Conservation (phyloP, 2,888 invertebrate species). For the Himalopsyche anomala region DNA sequence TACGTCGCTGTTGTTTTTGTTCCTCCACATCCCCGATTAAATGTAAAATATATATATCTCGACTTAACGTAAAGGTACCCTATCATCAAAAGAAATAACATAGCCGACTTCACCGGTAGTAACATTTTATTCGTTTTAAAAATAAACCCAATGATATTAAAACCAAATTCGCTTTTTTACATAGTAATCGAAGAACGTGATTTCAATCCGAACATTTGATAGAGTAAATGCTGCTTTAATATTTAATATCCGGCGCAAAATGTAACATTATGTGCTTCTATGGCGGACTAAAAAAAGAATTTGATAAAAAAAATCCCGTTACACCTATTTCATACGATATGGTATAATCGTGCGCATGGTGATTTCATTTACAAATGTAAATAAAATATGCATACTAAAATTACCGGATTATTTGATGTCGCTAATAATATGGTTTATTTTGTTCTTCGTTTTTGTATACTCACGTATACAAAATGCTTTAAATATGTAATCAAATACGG, state of each 20-base stretch:
- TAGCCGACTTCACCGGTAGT: not conserved
- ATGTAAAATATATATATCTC: too few species aligned
- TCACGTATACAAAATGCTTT: too few species aligned
- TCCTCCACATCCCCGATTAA: too few species aligned
- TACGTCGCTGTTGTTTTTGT: too few species aligned
- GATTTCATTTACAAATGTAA: not conserved
- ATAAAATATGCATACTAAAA: not conserved
- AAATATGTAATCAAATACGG: too few species aligned
- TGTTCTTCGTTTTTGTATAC: too few species aligned
- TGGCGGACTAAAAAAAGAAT: not conserved
- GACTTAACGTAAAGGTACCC: too few species aligned
- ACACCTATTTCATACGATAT: not conserved
- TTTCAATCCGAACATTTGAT: not conserved
- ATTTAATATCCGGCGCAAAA: slow-evolving; percentile 7
- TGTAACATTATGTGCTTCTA: slow-evolving; percentile 3
- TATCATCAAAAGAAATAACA: not conserved
- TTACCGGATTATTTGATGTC: not conserved
- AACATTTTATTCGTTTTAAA: not conserved
- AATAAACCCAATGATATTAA: not conserved
- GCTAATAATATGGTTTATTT: too few species aligned
- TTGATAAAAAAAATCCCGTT: not conserved
- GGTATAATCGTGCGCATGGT: not conserved
- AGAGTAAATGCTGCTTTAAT: not conserved
- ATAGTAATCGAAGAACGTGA: not conserved
- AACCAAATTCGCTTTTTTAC: not conserved